Evolutionary conservation across 2,888 invertebrate species (phyloP).

Genomic region (Acanthosepion pharaonis): DNA sequence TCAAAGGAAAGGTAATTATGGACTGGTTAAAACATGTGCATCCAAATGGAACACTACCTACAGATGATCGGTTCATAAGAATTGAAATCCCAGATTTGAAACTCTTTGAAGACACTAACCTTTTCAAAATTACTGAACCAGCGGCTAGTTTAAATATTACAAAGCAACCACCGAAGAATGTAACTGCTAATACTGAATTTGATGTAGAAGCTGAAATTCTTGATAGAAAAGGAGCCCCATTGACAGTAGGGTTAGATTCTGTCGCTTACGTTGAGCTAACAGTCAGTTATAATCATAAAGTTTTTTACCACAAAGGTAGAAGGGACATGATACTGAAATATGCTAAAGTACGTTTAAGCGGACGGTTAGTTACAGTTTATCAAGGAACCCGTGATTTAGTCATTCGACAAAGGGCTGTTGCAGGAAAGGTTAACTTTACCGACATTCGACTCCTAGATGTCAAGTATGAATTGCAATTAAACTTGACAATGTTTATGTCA

Average conservation of each 20-base stretch:
- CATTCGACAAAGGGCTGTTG: constrained; percentile 52
- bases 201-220: constrained; percentile 50
- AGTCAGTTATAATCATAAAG: constrained; percentile 52
- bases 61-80: constrained; percentile 49
- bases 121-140: constrained; percentile 53
- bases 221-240: constrained; percentile 47
- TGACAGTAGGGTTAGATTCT: constrained; percentile 56
- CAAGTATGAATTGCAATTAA: neutral
- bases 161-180: constrained; percentile 36
- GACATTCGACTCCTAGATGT: constrained; percentile 56
- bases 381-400: constrained; percentile 52
- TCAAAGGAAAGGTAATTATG: constrained; percentile 43
- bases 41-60: constrained; percentile 45
- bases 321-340: constrained; percentile 51
- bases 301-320: constrained; percentile 49
- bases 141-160: constrained; percentile 48
- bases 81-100: constrained; percentile 47
- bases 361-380: constrained; percentile 51
- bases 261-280: constrained; percentile 54
- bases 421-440: constrained; percentile 52
- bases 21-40: constrained; percentile 50
- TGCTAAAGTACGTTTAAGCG: constrained; percentile 54
- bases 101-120: constrained; percentile 50
- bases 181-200: constrained; percentile 49
- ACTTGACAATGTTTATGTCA: constrained; percentile 55